Evolutionary conservation across 2,113 vertebrate species (phyloP).

Genomic region (Morone saxatilis): DNA sequence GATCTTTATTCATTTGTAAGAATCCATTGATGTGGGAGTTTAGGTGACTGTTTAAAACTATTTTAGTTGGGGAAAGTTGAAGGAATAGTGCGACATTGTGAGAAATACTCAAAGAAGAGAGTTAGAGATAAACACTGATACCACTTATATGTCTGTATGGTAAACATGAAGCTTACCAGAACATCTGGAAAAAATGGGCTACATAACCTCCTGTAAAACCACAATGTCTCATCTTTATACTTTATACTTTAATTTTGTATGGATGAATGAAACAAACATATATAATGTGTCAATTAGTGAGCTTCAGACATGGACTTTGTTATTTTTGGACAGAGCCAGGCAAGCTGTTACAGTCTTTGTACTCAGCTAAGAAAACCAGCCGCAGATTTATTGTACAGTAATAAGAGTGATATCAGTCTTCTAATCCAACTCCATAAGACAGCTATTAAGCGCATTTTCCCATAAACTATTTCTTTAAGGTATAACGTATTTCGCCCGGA

Average conservation of each 20-base stretch:
- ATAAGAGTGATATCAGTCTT: background rate
- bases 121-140: background rate
- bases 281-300: background rate
- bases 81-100: background rate
- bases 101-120: background rate
- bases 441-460: background rate
- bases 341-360: too few species aligned
- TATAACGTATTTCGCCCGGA: background rate
- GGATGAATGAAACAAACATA: background rate
- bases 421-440: background rate
- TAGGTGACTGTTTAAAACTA: background rate
- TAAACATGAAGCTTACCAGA: background rate
- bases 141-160: background rate
- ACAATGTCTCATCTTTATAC: background rate
- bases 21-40: background rate
- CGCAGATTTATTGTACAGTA: background rate
- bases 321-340: background rate
- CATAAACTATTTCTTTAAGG: background rate
- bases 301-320: background rate
- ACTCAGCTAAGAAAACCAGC: background rate
- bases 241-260: background rate
- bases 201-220: background rate
- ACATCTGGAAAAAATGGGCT: background rate
- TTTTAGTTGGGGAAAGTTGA: background rate
- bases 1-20: constrained; percentile 11